These are phyloP conservation scores for Casuarius casuarius DNA, from an alignment of 2,113 vertebrate species.

Conservation along the genomic window DNA sequence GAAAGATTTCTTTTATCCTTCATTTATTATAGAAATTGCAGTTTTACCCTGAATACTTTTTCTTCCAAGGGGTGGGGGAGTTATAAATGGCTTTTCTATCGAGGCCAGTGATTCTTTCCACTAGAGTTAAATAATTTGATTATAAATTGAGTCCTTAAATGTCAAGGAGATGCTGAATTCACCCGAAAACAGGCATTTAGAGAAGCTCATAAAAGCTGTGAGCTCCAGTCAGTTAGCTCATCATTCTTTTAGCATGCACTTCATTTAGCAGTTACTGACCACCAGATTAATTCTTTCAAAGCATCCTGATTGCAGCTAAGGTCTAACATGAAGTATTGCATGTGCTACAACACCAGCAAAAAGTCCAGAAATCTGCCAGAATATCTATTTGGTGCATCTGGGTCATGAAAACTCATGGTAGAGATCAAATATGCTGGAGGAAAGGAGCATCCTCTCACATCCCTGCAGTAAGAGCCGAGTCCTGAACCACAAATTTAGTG, in stretches of 20 bases:
- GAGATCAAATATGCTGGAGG: neutral
- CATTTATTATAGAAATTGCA: slow-evolving; percentile 5
- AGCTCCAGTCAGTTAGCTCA: slow-evolving; percentile 21
- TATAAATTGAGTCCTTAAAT: slow-evolving; percentile 71
- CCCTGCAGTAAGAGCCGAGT: neutral
- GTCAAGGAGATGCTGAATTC: slow-evolving; percentile 69
- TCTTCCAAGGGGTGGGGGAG: neutral
- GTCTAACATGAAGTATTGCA: neutral
- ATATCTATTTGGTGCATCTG: neutral
- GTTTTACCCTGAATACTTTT: neutral
- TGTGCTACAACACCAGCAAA: neutral
- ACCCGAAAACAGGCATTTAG: slow-evolving; percentile 63
- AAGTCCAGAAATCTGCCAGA: neutral
- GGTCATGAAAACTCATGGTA: neutral
- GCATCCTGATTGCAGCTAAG: neutral
- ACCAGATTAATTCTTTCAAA: slow-evolving; percentile 17
- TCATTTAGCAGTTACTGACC: slow-evolving; percentile 5
- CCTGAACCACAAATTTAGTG: neutral
- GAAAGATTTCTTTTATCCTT: neutral
- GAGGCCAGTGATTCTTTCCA: slow-evolving; percentile 51
- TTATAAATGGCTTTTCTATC: slow-evolving; percentile 34
- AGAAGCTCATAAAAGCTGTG: slow-evolving; percentile 45
- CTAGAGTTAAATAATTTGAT: slow-evolving; percentile 68
- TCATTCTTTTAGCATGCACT: slow-evolving; percentile 10
- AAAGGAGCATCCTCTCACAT: neutral